A percentile compares a stretch with the other conserved stretches of the same genome.
Conservation (phyloP, 2,888 invertebrate genomes). For the Lathronympha strigana region DNA sequence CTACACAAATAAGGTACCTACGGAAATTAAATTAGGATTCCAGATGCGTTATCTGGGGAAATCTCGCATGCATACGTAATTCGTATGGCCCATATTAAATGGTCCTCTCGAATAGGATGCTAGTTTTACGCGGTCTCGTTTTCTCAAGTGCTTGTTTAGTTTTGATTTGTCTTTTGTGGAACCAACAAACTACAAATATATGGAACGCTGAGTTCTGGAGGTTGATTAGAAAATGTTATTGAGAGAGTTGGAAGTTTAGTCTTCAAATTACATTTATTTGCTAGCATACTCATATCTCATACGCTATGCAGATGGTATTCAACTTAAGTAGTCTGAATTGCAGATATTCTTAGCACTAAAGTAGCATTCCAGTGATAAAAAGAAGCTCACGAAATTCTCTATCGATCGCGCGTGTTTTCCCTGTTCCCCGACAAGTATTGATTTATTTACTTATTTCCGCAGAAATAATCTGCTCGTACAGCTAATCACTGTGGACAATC, state of each 20-base stretch:
- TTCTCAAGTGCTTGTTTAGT: slow-evolving; percentile 25
- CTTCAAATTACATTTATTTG: not conserved
- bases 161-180: slow-evolving; percentile 22
- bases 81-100: slow-evolving; percentile 37
- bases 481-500: slow-evolving; percentile 43
- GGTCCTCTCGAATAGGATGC: slow-evolving; percentile 35
- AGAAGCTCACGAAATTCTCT: not conserved
- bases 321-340: not conserved
- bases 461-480: slow-evolving; percentile 23
- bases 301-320: not conserved
- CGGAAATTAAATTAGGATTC: slow-evolving; percentile 65
- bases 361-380: not conserved
- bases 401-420: slow-evolving; percentile 9
- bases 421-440: slow-evolving; percentile 13
- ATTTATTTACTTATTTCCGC: slow-evolving; percentile 36
- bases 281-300: too few relatives aligned
- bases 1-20: slow-evolving; percentile 51
- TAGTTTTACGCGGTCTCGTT: slow-evolving; percentile 28
- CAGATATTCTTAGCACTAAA: not conserved
- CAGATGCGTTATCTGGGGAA: slow-evolving; percentile 51
- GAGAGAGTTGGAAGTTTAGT: not conserved
- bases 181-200: slow-evolving; percentile 6
- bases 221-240: not conserved
- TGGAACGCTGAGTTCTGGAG: not conserved
- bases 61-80: slow-evolving; percentile 47